Conservation (phyloP, 2,113 vertebrate genomes). For the Isichthys henryi region DNA sequence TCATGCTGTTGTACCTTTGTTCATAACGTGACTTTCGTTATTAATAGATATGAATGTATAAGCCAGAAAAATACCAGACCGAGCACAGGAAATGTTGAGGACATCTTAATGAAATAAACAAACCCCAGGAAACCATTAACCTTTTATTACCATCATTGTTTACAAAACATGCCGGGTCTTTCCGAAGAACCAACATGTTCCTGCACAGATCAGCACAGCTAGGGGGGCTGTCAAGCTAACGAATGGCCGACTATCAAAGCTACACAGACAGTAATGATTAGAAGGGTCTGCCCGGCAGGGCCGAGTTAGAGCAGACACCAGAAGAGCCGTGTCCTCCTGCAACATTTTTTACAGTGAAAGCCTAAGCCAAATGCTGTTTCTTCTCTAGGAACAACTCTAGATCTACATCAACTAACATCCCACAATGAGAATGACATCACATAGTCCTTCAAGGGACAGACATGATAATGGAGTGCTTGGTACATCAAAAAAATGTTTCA, state of each 20-base stretch:
- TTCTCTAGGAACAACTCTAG: neutral
- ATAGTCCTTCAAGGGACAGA: neutral
- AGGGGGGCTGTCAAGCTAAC: conserved; percentile 40
- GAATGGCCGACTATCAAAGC: conserved; percentile 36
- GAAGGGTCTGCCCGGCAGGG: neutral
- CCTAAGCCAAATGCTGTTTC: neutral
- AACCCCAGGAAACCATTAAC: conserved; percentile 43
- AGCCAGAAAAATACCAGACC: neutral
- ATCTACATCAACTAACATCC: neutral
- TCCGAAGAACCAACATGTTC: conserved; percentile 49
- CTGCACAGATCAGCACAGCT: conserved; percentile 47
- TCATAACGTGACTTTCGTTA: neutral
- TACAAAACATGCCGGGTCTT: conserved; percentile 48
- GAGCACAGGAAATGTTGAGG: neutral
- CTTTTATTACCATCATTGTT: conserved; percentile 46
- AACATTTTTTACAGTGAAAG: conserved; percentile 30
- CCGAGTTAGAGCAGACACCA: neutral
- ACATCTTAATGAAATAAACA: neutral
- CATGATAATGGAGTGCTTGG: neutral
- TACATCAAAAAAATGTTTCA: neutral
- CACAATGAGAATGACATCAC: neutral
- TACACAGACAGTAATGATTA: conserved; percentile 19
- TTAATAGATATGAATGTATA: neutral
- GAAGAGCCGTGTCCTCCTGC: conserved; percentile 32
- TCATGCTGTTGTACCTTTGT: neutral